Evolutionary conservation across 92 coral and sea anemone genomes (phyloP).

Genomic region (Zoanthus sociatus): DNA sequence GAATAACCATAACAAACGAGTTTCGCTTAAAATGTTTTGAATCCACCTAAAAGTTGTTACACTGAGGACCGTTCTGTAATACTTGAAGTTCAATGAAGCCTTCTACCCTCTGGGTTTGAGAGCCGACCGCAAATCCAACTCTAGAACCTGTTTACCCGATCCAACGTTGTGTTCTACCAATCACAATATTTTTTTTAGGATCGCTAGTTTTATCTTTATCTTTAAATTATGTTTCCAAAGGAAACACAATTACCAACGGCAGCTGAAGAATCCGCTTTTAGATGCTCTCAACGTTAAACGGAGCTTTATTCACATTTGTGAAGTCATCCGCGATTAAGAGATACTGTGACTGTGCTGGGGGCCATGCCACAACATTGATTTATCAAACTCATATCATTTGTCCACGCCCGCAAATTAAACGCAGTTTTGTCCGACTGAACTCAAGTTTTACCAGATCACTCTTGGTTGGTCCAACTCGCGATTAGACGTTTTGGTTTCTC

Average conservation of each 20-base stretch:
- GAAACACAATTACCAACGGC: not conserved
- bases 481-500: slow-evolving; percentile 2
- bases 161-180: not conserved
- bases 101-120: not conserved
- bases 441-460: not conserved
- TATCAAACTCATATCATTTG: not conserved
- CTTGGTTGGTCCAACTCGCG: not conserved
- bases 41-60: not conserved
- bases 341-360: not conserved
- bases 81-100: not conserved
- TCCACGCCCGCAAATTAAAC: not conserved
- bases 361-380: not conserved
- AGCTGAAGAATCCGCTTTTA: not conserved
- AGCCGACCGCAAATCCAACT: not conserved
- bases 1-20: not conserved
- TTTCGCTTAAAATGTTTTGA: not conserved
- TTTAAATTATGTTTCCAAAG: not conserved
- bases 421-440: not conserved
- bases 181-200: not conserved
- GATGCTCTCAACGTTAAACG: not conserved
- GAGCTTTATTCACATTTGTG: slow-evolving; percentile 8
- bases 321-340: not conserved
- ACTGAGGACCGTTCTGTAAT: not conserved
- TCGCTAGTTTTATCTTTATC: not conserved
- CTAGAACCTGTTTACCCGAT: not conserved